Conservation (phyloP, 2,888 invertebrate species). For the Blera fallax region DNA sequence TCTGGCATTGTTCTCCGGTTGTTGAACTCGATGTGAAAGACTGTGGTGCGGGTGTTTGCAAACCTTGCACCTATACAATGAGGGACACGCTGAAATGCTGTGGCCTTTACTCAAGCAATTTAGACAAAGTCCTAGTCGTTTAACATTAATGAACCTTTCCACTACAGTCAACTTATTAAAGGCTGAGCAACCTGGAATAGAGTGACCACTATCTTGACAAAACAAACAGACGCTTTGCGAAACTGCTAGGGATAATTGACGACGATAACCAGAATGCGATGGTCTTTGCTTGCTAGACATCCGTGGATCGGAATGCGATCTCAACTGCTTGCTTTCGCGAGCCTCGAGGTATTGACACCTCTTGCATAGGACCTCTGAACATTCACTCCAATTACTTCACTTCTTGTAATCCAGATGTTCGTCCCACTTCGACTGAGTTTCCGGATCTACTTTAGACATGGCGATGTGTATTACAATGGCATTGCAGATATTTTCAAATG, state of each 20-base stretch:
- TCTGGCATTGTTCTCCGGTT: no score
- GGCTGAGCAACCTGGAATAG: no score
- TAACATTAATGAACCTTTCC: no score
- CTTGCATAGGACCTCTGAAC: background rate
- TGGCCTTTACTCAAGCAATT: constrained; percentile 17
- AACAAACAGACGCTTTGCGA: background rate
- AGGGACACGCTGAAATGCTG: background rate
- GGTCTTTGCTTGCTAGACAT: background rate
- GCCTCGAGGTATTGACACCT: constrained; percentile 17
- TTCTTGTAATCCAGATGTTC: constrained; percentile 21
- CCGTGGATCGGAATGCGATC: no score
- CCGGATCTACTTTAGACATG: constrained; percentile 29
- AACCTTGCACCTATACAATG: background rate
- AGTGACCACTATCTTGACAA: background rate
- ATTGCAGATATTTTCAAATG: constrained; percentile 33
- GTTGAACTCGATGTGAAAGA: background rate
- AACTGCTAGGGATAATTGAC: background rate
- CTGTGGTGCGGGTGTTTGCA: background rate
- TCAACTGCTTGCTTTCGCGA: background rate
- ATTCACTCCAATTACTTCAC: background rate
- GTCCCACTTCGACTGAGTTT: constrained; percentile 1
- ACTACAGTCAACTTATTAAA: no score
- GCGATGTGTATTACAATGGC: constrained; percentile 20
- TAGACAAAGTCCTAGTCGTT: background rate
- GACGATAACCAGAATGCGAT: background rate